Base-by-base conservation (phyloP, 2,888 invertebrate genomes). In the Mythimna vitellina region DNA sequence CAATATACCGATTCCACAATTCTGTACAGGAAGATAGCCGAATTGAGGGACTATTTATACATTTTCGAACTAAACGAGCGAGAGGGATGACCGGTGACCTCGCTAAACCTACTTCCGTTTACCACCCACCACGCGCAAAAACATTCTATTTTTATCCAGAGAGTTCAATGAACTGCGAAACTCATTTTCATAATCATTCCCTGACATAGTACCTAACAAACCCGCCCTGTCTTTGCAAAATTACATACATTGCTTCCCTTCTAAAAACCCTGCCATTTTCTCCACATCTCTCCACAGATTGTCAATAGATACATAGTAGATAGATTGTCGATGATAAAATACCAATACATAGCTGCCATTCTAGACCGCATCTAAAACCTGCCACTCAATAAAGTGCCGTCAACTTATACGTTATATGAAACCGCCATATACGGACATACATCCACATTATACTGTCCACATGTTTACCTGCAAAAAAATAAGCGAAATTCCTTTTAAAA, bases 401-500 rank as follows among this genome's bases (percentile, higher is more conserved):
- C 67, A 73, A 76, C 72, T 69, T 67, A 75, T 63, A 74, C 72
- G 70, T 60, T 76, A 72, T 64, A 78, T 70, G 38, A 70, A 68
- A 61, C 63, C 56, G 17, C 84, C 74, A n/a, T 76, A 65, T 46
- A 84, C 7, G 75, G 71, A 32, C 68, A 51, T 25, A 63, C 74
- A 46, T 63, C 32, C 66, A 82, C 75, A 78, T 74, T 73, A 81
- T 67, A 63, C 68, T 35, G 63, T 72, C 81, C 81, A 60, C 66
- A 71, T 70, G 78, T 58, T 22, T 32, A 42, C 56, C 51, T 14
- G 69, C 57, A 79, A 75, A 82, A 78, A 84, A 73, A 62, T 69
- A 65, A 69, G 69, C 68, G 29, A 82, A 71, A 76, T 78, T 70
- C 80, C 70, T 32, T 73, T 58, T 51, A 64, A 73, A 83, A 69